Conservation (phyloP, 2,888 invertebrate genomes). For the Magallana nippona region DNA sequence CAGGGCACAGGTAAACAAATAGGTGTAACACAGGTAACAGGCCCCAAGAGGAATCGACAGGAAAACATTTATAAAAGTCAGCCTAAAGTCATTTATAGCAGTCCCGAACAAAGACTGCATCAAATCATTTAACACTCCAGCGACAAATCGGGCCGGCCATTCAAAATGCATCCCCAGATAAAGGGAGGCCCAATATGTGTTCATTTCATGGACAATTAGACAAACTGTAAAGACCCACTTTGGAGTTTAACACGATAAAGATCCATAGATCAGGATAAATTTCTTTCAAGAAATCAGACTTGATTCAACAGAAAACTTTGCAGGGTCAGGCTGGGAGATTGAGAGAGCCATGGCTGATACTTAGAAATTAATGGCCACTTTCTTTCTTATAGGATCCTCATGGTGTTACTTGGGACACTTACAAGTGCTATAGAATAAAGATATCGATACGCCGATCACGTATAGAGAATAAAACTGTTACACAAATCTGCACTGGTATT, state of each 20-base stretch:
- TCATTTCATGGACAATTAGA: conserved; percentile 20
- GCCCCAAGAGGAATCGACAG: not conserved
- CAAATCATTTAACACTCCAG: conserved; percentile 2
- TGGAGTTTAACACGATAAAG: not conserved
- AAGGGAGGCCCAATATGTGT: not conserved
- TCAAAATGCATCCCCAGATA: conserved; percentile 6
- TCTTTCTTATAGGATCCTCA: not conserved
- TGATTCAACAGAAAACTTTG: not conserved
- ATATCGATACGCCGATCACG: not conserved
- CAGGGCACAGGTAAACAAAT: not conserved
- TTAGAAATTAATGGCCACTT: not conserved
- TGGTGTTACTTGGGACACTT: not conserved
- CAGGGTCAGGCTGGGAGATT: not conserved
- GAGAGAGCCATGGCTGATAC: not conserved
- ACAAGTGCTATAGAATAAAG: not conserved
- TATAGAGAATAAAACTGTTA: not conserved
- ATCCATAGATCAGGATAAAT: conserved; percentile 31
- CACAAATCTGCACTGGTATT: not conserved
- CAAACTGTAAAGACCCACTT: not conserved
- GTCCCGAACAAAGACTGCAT: not conserved
- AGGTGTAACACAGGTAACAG: not conserved
- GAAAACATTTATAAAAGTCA: conserved; percentile 12
- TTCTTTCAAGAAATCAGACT: not conserved
- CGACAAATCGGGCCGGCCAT: not conserved
- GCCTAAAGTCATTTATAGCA: not conserved